A percentile compares a stretch with the other conserved stretches of the same genome.
These are phyloP conservation scores for Mesoclemmys tuberculata DNA, from an alignment of 2,113 vertebrate species.

Conservation along the genomic window DNA sequence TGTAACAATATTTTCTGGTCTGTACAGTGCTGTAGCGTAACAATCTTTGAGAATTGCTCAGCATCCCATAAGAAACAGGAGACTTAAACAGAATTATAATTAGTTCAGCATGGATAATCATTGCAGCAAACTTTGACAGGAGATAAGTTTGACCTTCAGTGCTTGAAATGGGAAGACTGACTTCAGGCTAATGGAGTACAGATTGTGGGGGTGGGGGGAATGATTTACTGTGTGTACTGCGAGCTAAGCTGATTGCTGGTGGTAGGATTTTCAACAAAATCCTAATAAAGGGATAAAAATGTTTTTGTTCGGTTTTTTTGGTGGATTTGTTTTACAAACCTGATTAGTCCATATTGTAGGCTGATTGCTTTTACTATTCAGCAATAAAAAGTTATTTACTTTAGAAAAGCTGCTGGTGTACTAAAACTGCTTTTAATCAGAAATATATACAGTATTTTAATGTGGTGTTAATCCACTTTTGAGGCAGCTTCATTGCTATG, in stretches of 20 bases:
- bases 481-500: not conserved
- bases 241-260: not conserved
- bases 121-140: slow-evolving; percentile 8
- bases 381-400: not conserved
- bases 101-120: not conserved
- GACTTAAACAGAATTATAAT: not conserved
- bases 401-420: not conserved
- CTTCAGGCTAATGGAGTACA: not conserved
- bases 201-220: too few relatives aligned
- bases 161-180: not conserved
- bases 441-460: not conserved
- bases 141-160: not conserved
- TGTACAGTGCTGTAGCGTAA: not conserved
- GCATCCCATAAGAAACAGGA: not conserved
- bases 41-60: not conserved
- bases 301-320: too few relatives aligned
- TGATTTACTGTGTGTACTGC: not conserved
- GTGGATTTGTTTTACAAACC: not conserved
- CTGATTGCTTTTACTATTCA: not conserved
- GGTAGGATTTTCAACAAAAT: slow-evolving; percentile 5
- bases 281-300: not conserved
- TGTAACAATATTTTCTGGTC: not conserved
- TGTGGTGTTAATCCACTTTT: not conserved
- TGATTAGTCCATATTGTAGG: not conserved
- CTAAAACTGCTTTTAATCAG: not conserved